phyloP scores from a whole-genome alignment of 2,113 vertebrate species.

The Psettodes erumei region DNA sequence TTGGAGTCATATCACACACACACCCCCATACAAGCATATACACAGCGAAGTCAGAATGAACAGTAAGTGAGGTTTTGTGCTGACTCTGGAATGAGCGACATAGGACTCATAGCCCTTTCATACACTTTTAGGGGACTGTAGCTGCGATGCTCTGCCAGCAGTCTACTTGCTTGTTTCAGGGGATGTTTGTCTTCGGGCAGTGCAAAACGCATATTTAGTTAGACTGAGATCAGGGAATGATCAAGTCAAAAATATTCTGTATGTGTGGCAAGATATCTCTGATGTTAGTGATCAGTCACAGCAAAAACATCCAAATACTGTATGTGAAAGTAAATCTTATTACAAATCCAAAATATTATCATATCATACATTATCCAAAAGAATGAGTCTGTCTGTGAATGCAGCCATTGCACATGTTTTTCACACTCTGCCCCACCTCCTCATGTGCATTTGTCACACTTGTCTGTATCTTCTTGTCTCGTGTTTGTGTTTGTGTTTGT shows the following conservation, averaged over 20 bases:
- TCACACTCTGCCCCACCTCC: slow-evolving; percentile 13
- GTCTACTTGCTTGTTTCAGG: neutral
- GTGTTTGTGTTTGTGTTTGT: slow-evolving; percentile 17
- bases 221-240: no score
- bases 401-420: slow-evolving; percentile 14
- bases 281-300: slow-evolving; percentile 32
- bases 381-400: slow-evolving; percentile 7
- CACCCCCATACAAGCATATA: no score
- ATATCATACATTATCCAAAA: slow-evolving; percentile 21
- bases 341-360: slow-evolving; percentile 25
- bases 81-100: neutral
- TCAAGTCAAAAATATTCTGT: no score
- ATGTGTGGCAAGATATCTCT: slow-evolving; percentile 24
- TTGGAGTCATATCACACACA: slow-evolving; percentile 1
- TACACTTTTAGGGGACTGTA: neutral
- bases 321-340: neutral
- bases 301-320: neutral
- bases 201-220: no score
- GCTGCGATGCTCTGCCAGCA: neutral
- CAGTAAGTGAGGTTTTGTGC: neutral
- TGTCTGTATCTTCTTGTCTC: slow-evolving; percentile 4
- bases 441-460: slow-evolving; percentile 21
- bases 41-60: neutral
- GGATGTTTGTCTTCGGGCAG: no score
- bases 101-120: neutral